Evolutionary conservation across 2,113 vertebrate genomes (phyloP).

Genomic region (Coregonus clupeaformis): DNA sequence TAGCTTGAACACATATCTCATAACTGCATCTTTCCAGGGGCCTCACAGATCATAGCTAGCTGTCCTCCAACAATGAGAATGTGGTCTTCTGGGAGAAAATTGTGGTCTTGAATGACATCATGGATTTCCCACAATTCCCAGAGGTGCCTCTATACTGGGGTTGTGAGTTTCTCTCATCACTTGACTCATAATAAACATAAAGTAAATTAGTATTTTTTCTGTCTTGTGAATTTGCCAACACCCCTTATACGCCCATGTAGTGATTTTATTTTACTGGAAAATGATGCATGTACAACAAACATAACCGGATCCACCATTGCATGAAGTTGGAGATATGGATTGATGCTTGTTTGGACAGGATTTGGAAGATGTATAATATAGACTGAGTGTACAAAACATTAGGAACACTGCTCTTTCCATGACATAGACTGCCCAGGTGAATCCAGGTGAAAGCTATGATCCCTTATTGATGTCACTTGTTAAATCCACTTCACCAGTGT

Average conservation of each 20-base stretch:
- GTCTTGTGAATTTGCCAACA: not conserved
- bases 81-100: conserved; percentile 16
- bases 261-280: not conserved
- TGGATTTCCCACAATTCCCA: conserved; percentile 28
- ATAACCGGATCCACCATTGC: not conserved
- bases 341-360: too few relatives aligned
- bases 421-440: too few relatives aligned
- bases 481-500: too few relatives aligned
- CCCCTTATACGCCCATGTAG: not conserved
- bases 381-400: too few relatives aligned
- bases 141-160: conserved; percentile 20
- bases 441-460: too few relatives aligned
- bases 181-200: not conserved
- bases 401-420: too few relatives aligned
- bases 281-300: not conserved
- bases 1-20: conserved; percentile 25
- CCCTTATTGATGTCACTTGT: too few relatives aligned
- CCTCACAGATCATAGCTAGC: too few relatives aligned
- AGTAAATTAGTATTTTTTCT: too few relatives aligned
- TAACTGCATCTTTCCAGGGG: conserved; percentile 23
- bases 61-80: too few relatives aligned
- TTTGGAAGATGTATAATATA: too few relatives aligned
- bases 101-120: conserved; percentile 35
- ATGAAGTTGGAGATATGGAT: not conserved
- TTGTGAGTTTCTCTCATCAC: not conserved